phyloP scores from a whole-genome alignment of 2,888 invertebrate genomes.

The Ptycholaimellus sp. region DNA sequence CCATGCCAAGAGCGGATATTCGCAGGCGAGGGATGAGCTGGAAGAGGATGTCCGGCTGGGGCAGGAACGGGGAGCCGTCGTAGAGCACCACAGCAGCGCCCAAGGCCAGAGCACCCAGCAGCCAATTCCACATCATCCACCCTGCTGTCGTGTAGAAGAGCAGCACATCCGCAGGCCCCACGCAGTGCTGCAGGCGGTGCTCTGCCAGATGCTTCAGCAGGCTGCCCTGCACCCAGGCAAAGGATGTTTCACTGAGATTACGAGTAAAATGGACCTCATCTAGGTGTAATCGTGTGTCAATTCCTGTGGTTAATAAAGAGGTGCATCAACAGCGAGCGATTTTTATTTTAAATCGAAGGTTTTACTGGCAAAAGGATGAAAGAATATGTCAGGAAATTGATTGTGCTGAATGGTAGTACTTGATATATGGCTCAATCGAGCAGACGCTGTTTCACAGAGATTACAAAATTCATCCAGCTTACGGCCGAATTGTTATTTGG shows the following conservation, averaged over 20 bases:
- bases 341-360: too few species aligned
- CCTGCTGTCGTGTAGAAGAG: constrained; percentile 38
- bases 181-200: constrained; percentile 34
- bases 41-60: constrained; percentile 31
- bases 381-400: too few species aligned
- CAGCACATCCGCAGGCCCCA: constrained; percentile 31
- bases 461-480: background rate
- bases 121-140: constrained; percentile 42
- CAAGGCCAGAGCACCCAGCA: constrained; percentile 29
- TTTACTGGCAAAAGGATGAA: too few species aligned
- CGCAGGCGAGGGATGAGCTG: constrained; percentile 24
- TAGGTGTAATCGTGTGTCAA: too few species aligned
- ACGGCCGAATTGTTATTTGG: background rate
- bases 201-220: constrained; percentile 36
- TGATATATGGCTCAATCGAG: constrained; percentile 6
- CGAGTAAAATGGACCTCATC: too few species aligned
- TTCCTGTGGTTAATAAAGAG: too few species aligned
- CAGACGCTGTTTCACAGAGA: background rate
- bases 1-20: constrained; percentile 34
- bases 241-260: too few species aligned
- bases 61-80: constrained; percentile 36
- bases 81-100: constrained; percentile 33
- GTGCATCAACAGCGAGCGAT: too few species aligned
- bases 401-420: too few species aligned
- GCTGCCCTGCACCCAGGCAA: constrained; percentile 30